Evolutionary conservation across 2,113 vertebrate genomes (phyloP).

Genomic region (Siniperca chuatsi): DNA sequence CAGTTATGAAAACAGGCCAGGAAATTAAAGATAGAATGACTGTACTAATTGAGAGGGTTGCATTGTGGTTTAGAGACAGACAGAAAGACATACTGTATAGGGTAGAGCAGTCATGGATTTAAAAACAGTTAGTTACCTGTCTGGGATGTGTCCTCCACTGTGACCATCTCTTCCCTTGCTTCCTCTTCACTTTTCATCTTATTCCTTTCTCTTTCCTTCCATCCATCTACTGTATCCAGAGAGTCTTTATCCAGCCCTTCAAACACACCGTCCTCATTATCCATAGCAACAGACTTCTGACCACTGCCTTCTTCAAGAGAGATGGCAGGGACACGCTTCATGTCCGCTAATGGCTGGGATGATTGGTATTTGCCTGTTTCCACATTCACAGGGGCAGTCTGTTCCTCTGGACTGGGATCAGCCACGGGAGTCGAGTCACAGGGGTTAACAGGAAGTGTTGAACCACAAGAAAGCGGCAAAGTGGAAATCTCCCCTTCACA

Average conservation of each 20-base stretch:
- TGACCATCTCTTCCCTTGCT: not conserved
- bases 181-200: not conserved
- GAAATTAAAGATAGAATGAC: not conserved
- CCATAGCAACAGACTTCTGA: not conserved
- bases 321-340: not conserved
- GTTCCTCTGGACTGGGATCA: not conserved
- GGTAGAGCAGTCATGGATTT: not conserved
- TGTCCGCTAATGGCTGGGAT: not conserved
- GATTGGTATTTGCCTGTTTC: not conserved
- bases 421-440: not conserved
- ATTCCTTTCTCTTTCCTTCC: constrained; percentile 40
- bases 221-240: constrained; percentile 48
- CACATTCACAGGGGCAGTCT: not conserved
- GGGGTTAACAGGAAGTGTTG: not conserved
- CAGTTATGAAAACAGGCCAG: not conserved
- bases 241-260: not conserved
- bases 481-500: not conserved
- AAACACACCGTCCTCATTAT: not conserved
- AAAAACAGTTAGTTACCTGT: constrained; percentile 31
- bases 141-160: constrained; percentile 1
- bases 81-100: not conserved
- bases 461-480: not conserved
- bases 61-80: not conserved
- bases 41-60: not conserved
- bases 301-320: not conserved